A percentile compares a stretch with the other conserved stretches of the same genome.
Conservation (phyloP, 2,113 vertebrate genomes). For the Forbesichthys papilliferus region DNA sequence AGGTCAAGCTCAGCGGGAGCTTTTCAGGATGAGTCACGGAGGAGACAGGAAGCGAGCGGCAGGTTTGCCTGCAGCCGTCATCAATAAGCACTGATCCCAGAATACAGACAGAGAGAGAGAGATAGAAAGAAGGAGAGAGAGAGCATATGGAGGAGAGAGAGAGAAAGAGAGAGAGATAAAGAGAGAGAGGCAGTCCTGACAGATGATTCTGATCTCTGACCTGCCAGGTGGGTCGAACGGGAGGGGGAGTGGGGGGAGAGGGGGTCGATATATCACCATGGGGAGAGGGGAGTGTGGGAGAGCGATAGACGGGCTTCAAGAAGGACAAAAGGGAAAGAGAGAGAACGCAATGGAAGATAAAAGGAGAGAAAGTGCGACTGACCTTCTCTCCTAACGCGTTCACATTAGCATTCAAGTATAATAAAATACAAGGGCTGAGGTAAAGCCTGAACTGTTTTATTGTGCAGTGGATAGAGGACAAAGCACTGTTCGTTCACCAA, state of each 20-base stretch:
- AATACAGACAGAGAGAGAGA: slow-evolving; percentile 8
- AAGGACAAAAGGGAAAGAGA: neutral
- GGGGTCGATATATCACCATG: neutral
- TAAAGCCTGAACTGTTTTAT: neutral
- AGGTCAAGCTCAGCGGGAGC: slow-evolving; percentile 12
- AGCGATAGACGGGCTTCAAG: neutral
- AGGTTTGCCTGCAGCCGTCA: slow-evolving; percentile 29
- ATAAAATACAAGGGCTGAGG: no score
- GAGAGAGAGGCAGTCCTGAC: slow-evolving; percentile 19
- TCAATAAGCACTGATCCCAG: slow-evolving; percentile 12
- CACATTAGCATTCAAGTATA: no score
- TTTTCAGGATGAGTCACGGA: slow-evolving; percentile 3
- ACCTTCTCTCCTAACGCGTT: neutral
- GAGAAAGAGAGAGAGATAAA: slow-evolving; percentile 3
- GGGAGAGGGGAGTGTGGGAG: neutral
- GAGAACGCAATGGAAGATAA: neutral
- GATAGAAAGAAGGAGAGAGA: neutral
- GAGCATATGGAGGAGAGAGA: slow-evolving; percentile 5
- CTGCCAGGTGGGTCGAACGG: slow-evolving; percentile 3
- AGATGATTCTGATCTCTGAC: slow-evolving; percentile 28
- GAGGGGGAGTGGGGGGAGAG: neutral
- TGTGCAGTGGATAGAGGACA: neutral
- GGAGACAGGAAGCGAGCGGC: slow-evolving; percentile 39
- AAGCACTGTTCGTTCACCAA: neutral
- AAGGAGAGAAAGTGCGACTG: neutral